phyloP scores from a whole-genome alignment of 2,888 invertebrate species.

The Labia minor region DNA sequence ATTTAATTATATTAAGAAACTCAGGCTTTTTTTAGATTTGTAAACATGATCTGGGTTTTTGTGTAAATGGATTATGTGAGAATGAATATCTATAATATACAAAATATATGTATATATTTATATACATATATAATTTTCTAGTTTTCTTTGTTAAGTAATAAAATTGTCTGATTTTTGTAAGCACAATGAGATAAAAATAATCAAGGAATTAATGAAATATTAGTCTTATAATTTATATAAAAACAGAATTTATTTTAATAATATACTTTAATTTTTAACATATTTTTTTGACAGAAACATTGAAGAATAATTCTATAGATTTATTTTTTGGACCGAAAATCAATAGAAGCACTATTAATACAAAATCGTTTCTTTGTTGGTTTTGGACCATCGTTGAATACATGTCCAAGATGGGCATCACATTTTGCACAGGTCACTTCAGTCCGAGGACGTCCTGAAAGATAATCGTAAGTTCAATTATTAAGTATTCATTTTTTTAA shows the following conservation, averaged over 20 bases:
- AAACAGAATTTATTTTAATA: not conserved
- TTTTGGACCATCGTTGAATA: slow-evolving; percentile 45
- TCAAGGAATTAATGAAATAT: slow-evolving; percentile 13
- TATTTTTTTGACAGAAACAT: not conserved
- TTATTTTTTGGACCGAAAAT: slow-evolving; percentile 30
- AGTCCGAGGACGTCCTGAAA: slow-evolving; percentile 39
- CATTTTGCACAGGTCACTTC: slow-evolving; percentile 44
- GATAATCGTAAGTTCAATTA: no score
- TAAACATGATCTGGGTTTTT: not conserved
- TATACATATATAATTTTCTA: slow-evolving; percentile 3
- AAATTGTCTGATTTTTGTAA: slow-evolving; percentile 9
- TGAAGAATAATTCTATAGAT: not conserved
- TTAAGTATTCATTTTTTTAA: no score
- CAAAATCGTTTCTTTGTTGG: slow-evolving; percentile 44
- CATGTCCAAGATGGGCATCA: slow-evolving; percentile 44
- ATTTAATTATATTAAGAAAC: not conserved
- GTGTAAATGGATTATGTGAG: not conserved
- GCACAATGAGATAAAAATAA: slow-evolving; percentile 5
- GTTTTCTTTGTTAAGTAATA: slow-evolving; percentile 3
- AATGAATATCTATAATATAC: not conserved
- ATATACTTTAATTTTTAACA: not conserved
- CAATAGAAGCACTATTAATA: slow-evolving; percentile 39
- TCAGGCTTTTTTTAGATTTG: slow-evolving; percentile 7
- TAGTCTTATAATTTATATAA: slow-evolving; percentile 1
- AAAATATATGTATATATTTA: not conserved